Percentiles rank a stretch among this genome's conserved stretches.
Evolutionary conservation across 92 coral and sea anemone genomes (phyloP).

Genomic region (Pocillopora meandrina): DNA sequence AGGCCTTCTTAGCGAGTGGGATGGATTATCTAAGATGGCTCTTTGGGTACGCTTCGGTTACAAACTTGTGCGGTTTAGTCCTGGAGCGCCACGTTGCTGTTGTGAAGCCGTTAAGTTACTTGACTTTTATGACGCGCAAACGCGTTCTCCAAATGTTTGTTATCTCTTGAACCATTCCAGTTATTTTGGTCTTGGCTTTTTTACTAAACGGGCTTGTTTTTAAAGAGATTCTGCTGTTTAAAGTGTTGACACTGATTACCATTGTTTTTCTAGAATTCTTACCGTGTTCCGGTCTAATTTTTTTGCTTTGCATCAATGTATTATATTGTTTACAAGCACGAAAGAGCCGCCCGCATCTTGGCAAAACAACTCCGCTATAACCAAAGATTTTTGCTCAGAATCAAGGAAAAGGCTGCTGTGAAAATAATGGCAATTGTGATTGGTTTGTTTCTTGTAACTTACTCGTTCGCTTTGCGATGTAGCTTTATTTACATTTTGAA

Average conservation of each 20-base stretch:
- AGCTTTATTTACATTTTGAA: background rate
- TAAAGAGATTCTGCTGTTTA: background rate
- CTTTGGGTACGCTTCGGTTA: background rate
- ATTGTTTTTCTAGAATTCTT: background rate
- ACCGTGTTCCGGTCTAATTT: background rate
- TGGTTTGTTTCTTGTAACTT: background rate
- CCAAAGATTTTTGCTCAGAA: background rate
- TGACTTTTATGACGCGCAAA: background rate
- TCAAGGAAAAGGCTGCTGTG: background rate
- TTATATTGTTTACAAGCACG: background rate
- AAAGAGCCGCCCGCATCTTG: background rate
- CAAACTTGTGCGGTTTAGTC: conserved; percentile 8
- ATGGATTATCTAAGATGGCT: too few relatives aligned
- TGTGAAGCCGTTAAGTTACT: conserved; percentile 11
- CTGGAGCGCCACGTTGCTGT: conserved; percentile 12
- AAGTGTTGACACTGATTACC: background rate
- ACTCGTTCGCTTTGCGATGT: background rate
- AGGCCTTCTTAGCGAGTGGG: too few relatives aligned
- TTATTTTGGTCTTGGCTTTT: background rate
- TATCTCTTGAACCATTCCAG: background rate
- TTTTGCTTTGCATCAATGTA: conserved; percentile 4
- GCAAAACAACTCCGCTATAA: conserved; percentile 22
- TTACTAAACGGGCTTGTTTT: background rate
- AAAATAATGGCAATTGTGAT: background rate
- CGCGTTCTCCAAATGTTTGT: background rate